A percentile compares a stretch with the other conserved stretches of the same genome.
phyloP scores from a whole-genome alignment of 2,113 vertebrate species.

The Spheniscus mendiculus region DNA sequence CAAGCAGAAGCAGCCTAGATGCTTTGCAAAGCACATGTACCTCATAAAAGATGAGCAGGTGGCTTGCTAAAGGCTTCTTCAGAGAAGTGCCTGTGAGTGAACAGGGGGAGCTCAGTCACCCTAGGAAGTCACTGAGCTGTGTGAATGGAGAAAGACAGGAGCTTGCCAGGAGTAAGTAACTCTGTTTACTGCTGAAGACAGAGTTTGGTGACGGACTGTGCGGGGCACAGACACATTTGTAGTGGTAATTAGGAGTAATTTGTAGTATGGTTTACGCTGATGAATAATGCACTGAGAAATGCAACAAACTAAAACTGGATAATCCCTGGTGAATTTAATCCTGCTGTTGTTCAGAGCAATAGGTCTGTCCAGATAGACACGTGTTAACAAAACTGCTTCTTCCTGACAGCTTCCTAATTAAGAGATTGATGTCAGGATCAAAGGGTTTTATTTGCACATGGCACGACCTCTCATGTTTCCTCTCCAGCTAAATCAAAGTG shows the following conservation, averaged over 20 bases:
- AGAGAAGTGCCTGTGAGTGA: not conserved
- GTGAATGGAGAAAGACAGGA: not conserved
- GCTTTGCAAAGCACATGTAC: not conserved
- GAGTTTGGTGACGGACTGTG: not conserved
- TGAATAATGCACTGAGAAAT: not conserved
- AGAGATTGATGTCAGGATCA: conserved; percentile 52
- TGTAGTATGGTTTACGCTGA: not conserved
- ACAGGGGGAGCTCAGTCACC: not conserved
- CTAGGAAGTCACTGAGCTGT: not conserved
- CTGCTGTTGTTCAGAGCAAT: not conserved
- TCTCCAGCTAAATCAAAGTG: not conserved
- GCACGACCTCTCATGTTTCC: not conserved
- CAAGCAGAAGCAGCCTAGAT: not conserved
- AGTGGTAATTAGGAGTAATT: not conserved
- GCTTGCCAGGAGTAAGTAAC: not conserved
- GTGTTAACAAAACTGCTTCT: not conserved
- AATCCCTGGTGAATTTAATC: not conserved
- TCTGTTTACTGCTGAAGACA: not conserved
- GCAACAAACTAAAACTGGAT: not conserved
- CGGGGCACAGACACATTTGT: not conserved
- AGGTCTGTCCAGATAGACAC: not conserved
- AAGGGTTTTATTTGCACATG: conserved; percentile 27
- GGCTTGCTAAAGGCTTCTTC: not conserved
- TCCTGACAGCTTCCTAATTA: conserved; percentile 43
- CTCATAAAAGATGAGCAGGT: not conserved